phyloP scores from a whole-genome alignment of 2,797 vertebrate genomes.

The Ammospiza maritima region DNA sequence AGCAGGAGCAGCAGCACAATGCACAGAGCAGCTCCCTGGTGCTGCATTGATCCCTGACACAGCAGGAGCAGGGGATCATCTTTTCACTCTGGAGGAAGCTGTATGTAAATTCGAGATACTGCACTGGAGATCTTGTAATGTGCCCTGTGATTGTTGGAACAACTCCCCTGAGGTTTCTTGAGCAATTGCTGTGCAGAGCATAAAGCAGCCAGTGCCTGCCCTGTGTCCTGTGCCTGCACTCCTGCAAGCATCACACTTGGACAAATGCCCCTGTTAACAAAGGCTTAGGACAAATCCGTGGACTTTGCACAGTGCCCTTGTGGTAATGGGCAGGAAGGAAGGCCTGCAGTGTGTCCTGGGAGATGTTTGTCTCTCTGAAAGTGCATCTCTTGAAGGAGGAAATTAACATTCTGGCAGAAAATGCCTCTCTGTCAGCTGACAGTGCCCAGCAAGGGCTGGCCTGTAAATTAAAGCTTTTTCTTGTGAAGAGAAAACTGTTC shows the following conservation, averaged over 20 bases:
- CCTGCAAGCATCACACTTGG: not conserved
- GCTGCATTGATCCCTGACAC: not conserved
- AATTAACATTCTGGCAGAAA: conserved; percentile 47
- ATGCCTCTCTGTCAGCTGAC: not conserved
- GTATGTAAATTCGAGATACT: not conserved
- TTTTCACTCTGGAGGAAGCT: not conserved
- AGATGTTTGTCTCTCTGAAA: conserved; percentile 39
- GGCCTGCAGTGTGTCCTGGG: conserved; percentile 15
- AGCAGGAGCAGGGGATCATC: not conserved
- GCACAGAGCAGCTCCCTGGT: not conserved
- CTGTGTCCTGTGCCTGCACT: not conserved
- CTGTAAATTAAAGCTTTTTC: conserved; percentile 25
- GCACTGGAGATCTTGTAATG: not conserved
- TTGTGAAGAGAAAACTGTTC: conserved; percentile 20
- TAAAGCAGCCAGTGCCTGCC: not conserved
- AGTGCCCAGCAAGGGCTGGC: conserved; percentile 4
- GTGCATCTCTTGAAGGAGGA: not conserved
- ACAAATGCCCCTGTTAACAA: not conserved
- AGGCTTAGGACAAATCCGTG: not conserved
- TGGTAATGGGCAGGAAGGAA: conserved; percentile 25
- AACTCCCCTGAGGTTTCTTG: not conserved
- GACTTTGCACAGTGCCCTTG: not conserved
- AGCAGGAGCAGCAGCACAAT: not conserved
- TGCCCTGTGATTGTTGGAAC: not conserved
- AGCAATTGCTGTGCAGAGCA: not conserved